Percentiles rank a stretch among this genome's conserved stretches.
phyloP scores from a whole-genome alignment of 2,797 vertebrate species.

The Poecile montanus region DNA sequence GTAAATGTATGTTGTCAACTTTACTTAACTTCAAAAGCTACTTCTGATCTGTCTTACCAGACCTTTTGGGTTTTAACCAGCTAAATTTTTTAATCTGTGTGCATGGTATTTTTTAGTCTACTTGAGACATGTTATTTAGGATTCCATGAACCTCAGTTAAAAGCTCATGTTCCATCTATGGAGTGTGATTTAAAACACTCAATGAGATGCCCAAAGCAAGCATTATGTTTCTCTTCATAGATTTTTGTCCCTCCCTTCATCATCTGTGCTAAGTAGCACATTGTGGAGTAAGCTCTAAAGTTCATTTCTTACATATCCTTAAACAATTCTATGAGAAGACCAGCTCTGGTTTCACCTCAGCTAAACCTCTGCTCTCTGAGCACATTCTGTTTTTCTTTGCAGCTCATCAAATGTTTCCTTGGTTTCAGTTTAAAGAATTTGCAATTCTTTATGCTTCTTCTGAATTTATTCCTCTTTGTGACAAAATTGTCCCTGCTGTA shows the following conservation, averaged over 20 bases:
- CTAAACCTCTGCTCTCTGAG: not conserved
- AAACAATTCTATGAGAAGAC: not conserved
- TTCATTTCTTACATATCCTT: not conserved
- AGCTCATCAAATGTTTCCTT: not conserved
- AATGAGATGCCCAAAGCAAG: not conserved
- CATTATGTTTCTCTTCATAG: not conserved
- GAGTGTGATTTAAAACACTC: not conserved
- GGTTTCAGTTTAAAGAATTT: not conserved
- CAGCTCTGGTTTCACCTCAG: not conserved
- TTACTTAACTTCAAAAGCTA: conserved; percentile 8
- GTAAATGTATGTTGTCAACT: conserved; percentile 27
- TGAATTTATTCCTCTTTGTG: not conserved
- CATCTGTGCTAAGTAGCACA: not conserved
- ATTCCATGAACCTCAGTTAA: not conserved
- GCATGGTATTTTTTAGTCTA: not conserved
- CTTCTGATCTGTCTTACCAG: not conserved
- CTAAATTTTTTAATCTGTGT: not conserved
- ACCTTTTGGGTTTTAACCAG: not conserved
- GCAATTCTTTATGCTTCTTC: not conserved
- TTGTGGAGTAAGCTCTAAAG: not conserved
- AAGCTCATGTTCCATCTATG: not conserved
- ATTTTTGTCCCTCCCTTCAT: not conserved
- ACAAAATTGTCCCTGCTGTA: not conserved
- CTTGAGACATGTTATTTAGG: not conserved
- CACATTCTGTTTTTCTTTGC: not conserved